Base-by-base conservation (phyloP, 2,113 vertebrate genomes). In the Nothocercus julius region DNA sequence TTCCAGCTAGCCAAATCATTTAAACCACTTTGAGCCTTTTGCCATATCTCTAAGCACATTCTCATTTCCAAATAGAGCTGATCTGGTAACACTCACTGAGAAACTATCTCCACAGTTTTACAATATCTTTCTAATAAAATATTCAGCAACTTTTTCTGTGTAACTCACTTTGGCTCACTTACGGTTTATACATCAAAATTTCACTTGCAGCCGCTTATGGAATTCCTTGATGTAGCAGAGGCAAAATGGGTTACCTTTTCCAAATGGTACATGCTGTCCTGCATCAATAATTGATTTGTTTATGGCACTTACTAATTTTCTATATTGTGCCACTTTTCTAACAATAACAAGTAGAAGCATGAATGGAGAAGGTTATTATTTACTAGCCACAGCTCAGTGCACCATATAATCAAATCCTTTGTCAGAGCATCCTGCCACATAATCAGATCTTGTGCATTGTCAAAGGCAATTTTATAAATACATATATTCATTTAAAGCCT, bases 351-450 rank as follows among this genome's bases (percentile, higher is more conserved):
- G 85, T 61, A 92, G 67, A 91, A 95, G 70, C 90, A 97, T 68
- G 92, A 97, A 83, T 28, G 51, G 36, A 8, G 62, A 95, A 94
- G 86, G 92, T 90, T 97, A 91, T 97, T 98, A 96, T 97, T 98
- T 97, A 96, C 95, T 69, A 95, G 87, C 80, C 89, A 87, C 91
- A 97, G 96, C 91, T 97, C 97, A 97, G 42, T 92, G 84, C 82
- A 90, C 96, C 90, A 92, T 96, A 90, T 97, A 98, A 98, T 98
- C 96, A 98, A 97, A 98, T 97, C 90, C 94, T 97, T 97, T 95
- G 84, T 98, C 91, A 97, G 83, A 97, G 77, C 82, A 97, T 97
- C 91, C 95, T 97, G 96, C 72, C 96, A 97, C 96, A 95, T 97
- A 98, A 97, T 98, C 97, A 97, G 94, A 97, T 97, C 24, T 27